phyloP scores from a whole-genome alignment of 1,140 invertebrate genomes.

The Penaeus chinensis region DNA sequence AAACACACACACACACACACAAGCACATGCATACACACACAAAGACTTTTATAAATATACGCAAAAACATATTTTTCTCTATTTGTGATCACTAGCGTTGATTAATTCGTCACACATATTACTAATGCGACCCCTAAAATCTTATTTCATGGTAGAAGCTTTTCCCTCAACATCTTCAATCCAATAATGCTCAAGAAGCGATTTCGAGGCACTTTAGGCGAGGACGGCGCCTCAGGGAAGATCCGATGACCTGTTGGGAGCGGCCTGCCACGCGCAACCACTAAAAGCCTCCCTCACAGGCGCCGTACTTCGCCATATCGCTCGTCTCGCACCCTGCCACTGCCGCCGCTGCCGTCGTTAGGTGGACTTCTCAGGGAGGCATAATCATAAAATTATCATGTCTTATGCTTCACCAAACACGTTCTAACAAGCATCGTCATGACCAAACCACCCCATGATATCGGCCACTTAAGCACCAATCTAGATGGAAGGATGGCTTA shows the following conservation, averaged over 20 bases:
- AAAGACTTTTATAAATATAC: background rate
- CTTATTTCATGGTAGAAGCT: conserved; percentile 45
- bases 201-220: conserved; percentile 59
- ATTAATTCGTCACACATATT: background rate
- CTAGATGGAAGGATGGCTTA: background rate
- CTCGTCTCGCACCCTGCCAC: background rate
- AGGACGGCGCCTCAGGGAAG: conserved; percentile 57
- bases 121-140: conserved; percentile 9
- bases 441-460: background rate
- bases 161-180: conserved; percentile 59
- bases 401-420: conserved; percentile 1
- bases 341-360: too few species aligned
- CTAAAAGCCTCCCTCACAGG: conserved; percentile 42
- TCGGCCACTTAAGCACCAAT: background rate
- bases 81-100: background rate
- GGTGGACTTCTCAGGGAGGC: too few species aligned
- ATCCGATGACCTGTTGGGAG: conserved; percentile 57
- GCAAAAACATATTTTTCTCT: background rate
- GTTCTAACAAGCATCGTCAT: background rate
- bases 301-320: conserved; percentile 23
- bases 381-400: background rate
- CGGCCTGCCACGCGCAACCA: conserved; percentile 38
- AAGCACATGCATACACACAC: too few species aligned
- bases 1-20: too few species aligned
- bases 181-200: conserved; percentile 61